Evolutionary conservation across 2,797 vertebrate species (phyloP).

Genomic region (Rhinella marina): DNA sequence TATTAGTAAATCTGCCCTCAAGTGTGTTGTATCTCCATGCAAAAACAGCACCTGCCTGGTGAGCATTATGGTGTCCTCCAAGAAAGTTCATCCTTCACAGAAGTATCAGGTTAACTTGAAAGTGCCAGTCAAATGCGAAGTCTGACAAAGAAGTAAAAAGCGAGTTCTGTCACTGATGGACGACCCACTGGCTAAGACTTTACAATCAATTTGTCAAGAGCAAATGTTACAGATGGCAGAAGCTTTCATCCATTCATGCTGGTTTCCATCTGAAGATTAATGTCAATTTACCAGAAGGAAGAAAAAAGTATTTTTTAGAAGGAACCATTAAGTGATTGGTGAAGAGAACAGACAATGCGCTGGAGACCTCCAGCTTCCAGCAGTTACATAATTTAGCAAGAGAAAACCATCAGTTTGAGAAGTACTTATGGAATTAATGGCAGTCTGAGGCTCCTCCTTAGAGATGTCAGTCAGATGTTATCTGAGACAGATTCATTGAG

Average conservation of each 20-base stretch:
- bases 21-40: too few species aligned
- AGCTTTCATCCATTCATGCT: neutral
- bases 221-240: constrained; percentile 3
- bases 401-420: neutral
- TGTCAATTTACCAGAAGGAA: neutral
- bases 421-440: neutral
- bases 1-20: too few species aligned
- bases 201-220: constrained; percentile 13
- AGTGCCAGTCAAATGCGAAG: neutral
- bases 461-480: too few species aligned
- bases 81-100: neutral
- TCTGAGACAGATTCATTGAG: neutral
- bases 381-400: neutral
- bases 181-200: neutral
- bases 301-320: neutral
- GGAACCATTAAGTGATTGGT: neutral
- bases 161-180: neutral
- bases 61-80: too few species aligned
- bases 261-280: constrained; percentile 6
- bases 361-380: neutral
- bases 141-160: neutral
- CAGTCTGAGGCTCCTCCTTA: neutral
- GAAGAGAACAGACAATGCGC: neutral
- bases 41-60: too few species aligned
- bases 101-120: neutral